Base-by-base conservation (phyloP, 1,140 invertebrate species). In the Drosophila seguyi region DNA sequence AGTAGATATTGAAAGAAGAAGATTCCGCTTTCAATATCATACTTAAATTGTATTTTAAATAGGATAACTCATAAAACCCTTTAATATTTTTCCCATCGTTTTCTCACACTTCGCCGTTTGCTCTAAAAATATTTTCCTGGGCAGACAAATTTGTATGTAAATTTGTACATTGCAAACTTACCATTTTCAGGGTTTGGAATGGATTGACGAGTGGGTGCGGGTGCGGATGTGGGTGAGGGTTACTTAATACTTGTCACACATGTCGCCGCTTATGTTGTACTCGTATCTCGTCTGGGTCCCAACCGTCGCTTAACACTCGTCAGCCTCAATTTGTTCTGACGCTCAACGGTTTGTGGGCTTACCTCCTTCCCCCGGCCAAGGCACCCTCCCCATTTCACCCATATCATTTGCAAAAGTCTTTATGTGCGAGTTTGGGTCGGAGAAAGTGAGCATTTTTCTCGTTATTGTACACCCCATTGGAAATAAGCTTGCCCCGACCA, bases 131-230 rank as follows among this genome's bases (percentile, higher is more conserved):
- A 59, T 62, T 69, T 57, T 76, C 16, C 44, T 20, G 41, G 52
- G 63, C 76, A 88, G 84, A 88, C 84, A 90, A 88, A 88, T 88
- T 88, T 88, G 77, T 90, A 90, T 88, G 84, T 88, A 90, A 88
- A 88, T 88, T 88, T 84, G 47, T 41, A 52, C 31, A 25, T 39
- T 42, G 36, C 25, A 47, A 81, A 81, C 58, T 69, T 61, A 38
- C 27, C 34, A 41, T 16, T 31, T 25, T 44, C n/a, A 27, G 60
- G 77, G 65, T 58, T 44, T 38, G 55, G 50, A 34, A 11, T 59
- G 41, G 18, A 60, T 14, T n/a, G 16, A 44, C 44, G 6, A 25
- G 14, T 39, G 39, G 16, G 18, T 48, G 25, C 5, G 45, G 47
- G 25, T 48, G 47, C 2, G 47, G 8, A 20, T 18, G 67, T 0